Evolutionary conservation across 2,797 vertebrate species (phyloP).

Genomic region (Mycteria americana): DNA sequence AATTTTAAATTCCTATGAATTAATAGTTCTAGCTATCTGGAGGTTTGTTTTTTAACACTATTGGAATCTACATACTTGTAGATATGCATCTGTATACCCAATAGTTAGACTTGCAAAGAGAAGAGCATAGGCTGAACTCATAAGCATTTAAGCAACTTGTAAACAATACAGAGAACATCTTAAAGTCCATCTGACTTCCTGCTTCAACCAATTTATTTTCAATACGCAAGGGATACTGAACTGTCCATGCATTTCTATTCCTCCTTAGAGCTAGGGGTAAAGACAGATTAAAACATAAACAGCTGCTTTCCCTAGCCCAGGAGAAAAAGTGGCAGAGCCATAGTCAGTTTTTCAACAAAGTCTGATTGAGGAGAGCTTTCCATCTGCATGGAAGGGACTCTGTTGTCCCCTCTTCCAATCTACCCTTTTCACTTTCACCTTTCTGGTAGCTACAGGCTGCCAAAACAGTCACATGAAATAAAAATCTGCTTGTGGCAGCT

Average conservation of each 20-base stretch:
- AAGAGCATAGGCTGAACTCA: not conserved
- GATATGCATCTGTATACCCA: not conserved
- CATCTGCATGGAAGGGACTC: not conserved
- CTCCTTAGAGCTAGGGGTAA: not conserved
- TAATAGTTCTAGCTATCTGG: conserved; percentile 6
- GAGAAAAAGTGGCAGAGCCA: not conserved
- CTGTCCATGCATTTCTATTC: not conserved
- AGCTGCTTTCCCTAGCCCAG: not conserved
- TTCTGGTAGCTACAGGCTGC: not conserved
- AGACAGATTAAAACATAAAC: not conserved
- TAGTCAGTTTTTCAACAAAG: not conserved
- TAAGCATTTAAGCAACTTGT: conserved; percentile 42
- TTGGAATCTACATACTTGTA: not conserved
- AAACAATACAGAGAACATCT: conserved; percentile 44
- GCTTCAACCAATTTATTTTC: conserved; percentile 57
- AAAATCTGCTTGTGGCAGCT: not conserved
- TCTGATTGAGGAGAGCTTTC: not conserved
- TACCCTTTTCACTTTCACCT: not conserved
- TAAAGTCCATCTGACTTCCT: conserved; percentile 43
- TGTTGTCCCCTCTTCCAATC: not conserved
- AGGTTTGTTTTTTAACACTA: not conserved
- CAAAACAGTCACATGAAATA: not conserved
- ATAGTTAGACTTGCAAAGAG: not conserved
- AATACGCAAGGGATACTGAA: conserved; percentile 13
- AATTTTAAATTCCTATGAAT: conserved; percentile 26